Conservation (phyloP, 1,140 invertebrate species). For the Zaprionus lachaisei region DNA sequence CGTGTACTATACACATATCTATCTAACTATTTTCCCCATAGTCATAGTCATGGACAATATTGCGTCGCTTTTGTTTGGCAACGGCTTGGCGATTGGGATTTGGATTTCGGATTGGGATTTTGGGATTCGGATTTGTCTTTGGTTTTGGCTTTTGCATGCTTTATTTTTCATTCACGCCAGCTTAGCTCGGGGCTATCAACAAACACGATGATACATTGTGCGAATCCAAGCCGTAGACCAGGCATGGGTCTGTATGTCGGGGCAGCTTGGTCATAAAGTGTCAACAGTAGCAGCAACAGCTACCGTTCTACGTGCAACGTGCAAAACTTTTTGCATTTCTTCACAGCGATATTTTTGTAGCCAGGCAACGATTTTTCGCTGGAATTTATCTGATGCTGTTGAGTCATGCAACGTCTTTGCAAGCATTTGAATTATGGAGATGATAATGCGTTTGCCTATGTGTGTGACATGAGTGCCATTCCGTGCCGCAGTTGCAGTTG, state of each 20-base stretch:
- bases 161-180: constrained; percentile 65
- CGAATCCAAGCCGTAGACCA: constrained; percentile 14
- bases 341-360: constrained; percentile 61
- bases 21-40: constrained; percentile 67
- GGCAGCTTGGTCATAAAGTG: constrained; percentile 58
- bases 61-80: constrained; percentile 75
- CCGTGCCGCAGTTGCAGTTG: constrained; percentile 17
- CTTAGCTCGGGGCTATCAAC: constrained; percentile 47
- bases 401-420: constrained; percentile 77
- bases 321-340: constrained; percentile 62
- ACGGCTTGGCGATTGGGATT: constrained; percentile 36
- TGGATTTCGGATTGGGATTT: neutral
- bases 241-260: constrained; percentile 30
- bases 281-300: constrained; percentile 67
- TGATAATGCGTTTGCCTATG: constrained; percentile 75
- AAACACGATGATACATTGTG: constrained; percentile 53
- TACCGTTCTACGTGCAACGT: constrained; percentile 71
- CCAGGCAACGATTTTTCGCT: constrained; percentile 67
- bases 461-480: constrained; percentile 55
- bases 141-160: constrained; percentile 59
- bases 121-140: constrained; percentile 22
- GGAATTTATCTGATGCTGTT: constrained; percentile 72
- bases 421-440: constrained; percentile 80
- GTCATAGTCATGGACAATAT: constrained; percentile 60
- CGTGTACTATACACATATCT: constrained; percentile 42